Base-by-base conservation (phyloP, 2,797 vertebrate species). In the Gobionotothen gibberifrons region DNA sequence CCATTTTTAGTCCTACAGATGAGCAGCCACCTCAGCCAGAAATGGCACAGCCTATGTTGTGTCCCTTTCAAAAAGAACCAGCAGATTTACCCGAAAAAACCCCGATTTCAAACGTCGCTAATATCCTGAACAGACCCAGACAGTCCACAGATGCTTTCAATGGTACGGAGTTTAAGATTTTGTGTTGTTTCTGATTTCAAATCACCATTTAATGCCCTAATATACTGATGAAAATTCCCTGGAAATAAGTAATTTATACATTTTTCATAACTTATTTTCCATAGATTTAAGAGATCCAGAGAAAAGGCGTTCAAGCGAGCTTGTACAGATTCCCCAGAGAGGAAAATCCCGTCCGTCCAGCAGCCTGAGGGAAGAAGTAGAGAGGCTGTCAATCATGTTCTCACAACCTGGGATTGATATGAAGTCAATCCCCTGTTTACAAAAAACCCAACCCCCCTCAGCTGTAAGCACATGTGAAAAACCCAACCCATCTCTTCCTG, bases 351-450 rank as follows among this genome's bases (percentile, higher is more conserved):
- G 21, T 12, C 68, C 47, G 4, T 78, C 85, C 36, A 74, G 22
- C 47, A 80, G 40, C 39, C 68, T 78, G 1, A 82, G 74, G 36
- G 66, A 85, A 6, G 72, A 90, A 1, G 64, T 90, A 0, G 79
- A 78, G 36, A 61, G 76, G 22, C 75, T 85, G 52, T 86, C 87
- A 0, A 10, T n/a, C 36, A 56, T 55, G 3, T 69, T 76, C 19
- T 79, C 74, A 42, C 82, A 80, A 39, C 26, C 80, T 16, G 71
- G 6, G 11, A 57, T 40, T 21, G 79, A 91, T 52, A 5, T 57
- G 21, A 81, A 59, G 9, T 58, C 74, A 0, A 4, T 62, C 10
- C 32, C 16, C 17, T 16, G 47, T 61, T 58, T 43, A 39, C 78
- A 69, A 36, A 72, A 9, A 52, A 9, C 6, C 17, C 76, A 59